phyloP scores from a whole-genome alignment of 2,113 vertebrate species.

The Lepidothrix coronata region DNA sequence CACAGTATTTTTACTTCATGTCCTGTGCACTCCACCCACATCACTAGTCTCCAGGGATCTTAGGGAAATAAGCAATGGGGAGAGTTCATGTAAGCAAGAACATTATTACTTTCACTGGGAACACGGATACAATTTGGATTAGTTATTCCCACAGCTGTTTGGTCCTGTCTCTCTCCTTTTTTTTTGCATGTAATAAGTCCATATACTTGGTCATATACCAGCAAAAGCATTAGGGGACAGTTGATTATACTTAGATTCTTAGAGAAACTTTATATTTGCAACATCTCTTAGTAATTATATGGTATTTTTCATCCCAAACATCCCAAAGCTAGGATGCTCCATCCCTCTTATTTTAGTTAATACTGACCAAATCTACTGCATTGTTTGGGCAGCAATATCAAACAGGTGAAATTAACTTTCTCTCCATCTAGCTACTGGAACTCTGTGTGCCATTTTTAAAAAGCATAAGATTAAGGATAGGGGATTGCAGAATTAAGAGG shows the following conservation, averaged over 20 bases:
- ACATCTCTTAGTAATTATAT: fast-evolving
- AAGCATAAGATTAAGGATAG: neutral
- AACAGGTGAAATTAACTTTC: neutral
- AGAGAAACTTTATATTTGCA: neutral
- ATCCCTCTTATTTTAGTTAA: neutral
- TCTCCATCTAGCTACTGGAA: neutral
- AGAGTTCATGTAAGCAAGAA: neutral
- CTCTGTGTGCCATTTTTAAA: neutral
- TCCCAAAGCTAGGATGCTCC: neutral
- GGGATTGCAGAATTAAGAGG: neutral
- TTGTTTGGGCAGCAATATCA: neutral
- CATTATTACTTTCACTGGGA: neutral
- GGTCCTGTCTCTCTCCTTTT: neutral
- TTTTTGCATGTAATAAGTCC: neutral
- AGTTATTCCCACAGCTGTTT: neutral
- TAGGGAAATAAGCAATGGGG: neutral
- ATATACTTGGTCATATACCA: neutral
- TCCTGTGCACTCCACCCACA: slow-evolving; percentile 24
- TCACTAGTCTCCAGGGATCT: neutral
- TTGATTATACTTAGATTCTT: neutral
- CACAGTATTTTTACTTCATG: neutral
- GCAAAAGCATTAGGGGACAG: neutral
- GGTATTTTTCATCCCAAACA: neutral
- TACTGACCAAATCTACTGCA: neutral
- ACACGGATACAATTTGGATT: neutral